Conservation (phyloP, 1,140 invertebrate genomes). For the Sweltsa coloradensis region DNA sequence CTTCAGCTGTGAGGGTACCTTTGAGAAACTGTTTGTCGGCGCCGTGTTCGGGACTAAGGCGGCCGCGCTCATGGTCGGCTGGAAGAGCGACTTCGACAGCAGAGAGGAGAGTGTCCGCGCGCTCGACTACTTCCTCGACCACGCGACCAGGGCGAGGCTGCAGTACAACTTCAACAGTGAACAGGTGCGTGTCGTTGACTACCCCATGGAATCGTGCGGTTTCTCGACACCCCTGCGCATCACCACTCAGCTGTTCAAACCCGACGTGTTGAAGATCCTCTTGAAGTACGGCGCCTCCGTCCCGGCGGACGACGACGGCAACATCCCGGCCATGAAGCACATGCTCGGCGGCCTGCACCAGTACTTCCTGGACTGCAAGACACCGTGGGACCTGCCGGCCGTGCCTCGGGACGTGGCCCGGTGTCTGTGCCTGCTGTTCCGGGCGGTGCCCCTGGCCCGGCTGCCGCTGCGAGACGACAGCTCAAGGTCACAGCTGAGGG, state of each 20-base stretch:
- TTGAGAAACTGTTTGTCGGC: constrained; percentile 63
- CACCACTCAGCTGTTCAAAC: constrained; percentile 51
- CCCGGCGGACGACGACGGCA: constrained; percentile 31
- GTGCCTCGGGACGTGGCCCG: constrained; percentile 40
- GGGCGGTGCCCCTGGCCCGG: constrained; percentile 39
- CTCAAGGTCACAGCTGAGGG: constrained; percentile 2
- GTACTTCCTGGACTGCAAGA: neutral
- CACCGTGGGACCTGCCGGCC: constrained; percentile 23
- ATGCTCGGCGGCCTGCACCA: neutral
- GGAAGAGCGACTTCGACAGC: constrained; percentile 69
- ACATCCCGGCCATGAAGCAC: constrained; percentile 20
- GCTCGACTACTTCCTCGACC: constrained; percentile 60
- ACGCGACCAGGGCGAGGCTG: constrained; percentile 44
- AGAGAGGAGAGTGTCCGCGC: constrained; percentile 54
- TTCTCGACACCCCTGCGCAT: constrained; percentile 50
- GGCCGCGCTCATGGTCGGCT: constrained; percentile 63
- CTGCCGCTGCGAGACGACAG: constrained; percentile 13
- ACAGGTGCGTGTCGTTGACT: constrained; percentile 50
- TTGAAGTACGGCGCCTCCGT: constrained; percentile 52
- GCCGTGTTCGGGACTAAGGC: constrained; percentile 65
- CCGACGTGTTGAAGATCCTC: constrained; percentile 59
- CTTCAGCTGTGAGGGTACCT: constrained; percentile 63
- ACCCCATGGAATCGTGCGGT: constrained; percentile 65
- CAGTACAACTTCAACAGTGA: constrained; percentile 32
- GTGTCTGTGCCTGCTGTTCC: constrained; percentile 50